Evolutionary conservation across 2,113 vertebrate genomes (phyloP).

Genomic region (Ariopsis seemanni): DNA sequence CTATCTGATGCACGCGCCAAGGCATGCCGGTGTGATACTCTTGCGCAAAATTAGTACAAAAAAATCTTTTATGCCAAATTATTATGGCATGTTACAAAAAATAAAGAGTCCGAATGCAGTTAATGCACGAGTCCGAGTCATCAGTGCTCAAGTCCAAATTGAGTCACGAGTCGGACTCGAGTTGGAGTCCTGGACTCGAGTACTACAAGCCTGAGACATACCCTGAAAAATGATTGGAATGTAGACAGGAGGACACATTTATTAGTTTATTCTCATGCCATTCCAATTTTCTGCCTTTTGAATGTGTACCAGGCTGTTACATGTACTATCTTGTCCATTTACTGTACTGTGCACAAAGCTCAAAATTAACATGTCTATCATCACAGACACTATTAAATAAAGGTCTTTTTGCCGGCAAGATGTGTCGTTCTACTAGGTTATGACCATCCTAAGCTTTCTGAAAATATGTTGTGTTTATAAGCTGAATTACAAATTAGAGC

Average conservation of each 20-base stretch:
- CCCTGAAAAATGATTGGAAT: slow-evolving; percentile 9
- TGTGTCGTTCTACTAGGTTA: not conserved
- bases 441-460: not conserved
- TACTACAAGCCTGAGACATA: not conserved
- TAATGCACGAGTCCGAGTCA: too few relatives aligned
- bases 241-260: slow-evolving; percentile 3
- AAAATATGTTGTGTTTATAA: not conserved
- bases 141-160: too few relatives aligned
- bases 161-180: too few relatives aligned
- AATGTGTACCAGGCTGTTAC: not conserved
- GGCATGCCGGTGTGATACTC: too few relatives aligned
- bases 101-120: too few relatives aligned
- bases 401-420: slow-evolving; percentile 7
- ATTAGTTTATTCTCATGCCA: not conserved
- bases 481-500: slow-evolving; percentile 1
- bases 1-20: too few relatives aligned
- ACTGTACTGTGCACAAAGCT: not conserved
- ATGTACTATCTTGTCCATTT: not conserved
- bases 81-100: too few relatives aligned
- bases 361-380: slow-evolving; percentile 1
- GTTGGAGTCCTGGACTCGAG: too few relatives aligned
- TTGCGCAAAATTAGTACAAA: too few relatives aligned
- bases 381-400: not conserved
- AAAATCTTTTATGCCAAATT: too few relatives aligned
- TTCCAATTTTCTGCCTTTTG: not conserved